Evolutionary conservation across 2,113 vertebrate species (phyloP), one percentile per base, ranked within the genome.

Genomic region (Castor canadensis): DNA sequence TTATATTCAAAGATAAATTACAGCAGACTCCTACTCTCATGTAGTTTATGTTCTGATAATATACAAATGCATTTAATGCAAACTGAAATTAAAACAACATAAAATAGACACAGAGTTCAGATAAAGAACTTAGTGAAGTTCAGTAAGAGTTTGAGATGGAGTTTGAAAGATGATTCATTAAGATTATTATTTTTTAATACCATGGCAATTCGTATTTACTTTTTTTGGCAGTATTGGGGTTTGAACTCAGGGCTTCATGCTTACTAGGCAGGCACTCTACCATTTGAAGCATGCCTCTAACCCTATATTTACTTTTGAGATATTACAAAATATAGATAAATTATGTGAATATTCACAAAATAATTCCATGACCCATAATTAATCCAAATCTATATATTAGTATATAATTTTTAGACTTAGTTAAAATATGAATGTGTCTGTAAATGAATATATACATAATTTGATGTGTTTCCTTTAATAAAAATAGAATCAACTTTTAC

Each of bases 151-250:
- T 72, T 79, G n/a, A 93, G n/a, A 9, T 82, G 30, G 12, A 40
- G 26, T 92, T 88, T 94, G 56, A 88, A 94, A 66, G 17, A 58
- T 45, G 22, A 30, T 32, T 95, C 30, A n/a, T 43, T 64, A 64
- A 69, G 84, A 52, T 94, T 79, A 52, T 84, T 93, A n/a, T n/a
- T n/a, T 60, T 96, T 92, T 85, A 82, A 77, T 54, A 52, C 6
- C 5, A 66, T 47, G 22, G 12, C 11, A 58, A 62, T 85, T 28
- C 19, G 26, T 81, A 3, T 80, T 77, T 91, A 69, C 35, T n/a
- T n/a, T n/a, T n/a, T n/a, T n/a, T n/a, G n/a, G n/a, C n/a, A n/a
- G n/a, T n/a, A n/a, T n/a, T n/a, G n/a, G n/a, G n/a, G n/a, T n/a
- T n/a, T n/a, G n/a, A n/a, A n/a, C n/a, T n/a, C n/a, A n/a, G n/a